phyloP scores from a whole-genome alignment of 2,888 invertebrate genomes.

The Argynnis bischoffii region DNA sequence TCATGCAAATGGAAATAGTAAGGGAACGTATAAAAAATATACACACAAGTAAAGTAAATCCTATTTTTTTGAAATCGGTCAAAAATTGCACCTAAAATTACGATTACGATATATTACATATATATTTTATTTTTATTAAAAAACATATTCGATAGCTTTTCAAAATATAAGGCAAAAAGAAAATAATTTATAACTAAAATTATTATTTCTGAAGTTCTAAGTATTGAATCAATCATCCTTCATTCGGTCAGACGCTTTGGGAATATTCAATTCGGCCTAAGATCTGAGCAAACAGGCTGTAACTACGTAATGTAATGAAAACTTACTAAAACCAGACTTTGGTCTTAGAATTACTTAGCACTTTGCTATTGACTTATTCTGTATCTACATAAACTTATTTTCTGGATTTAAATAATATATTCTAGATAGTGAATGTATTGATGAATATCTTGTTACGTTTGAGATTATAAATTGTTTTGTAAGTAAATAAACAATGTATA shows the following conservation, averaged over 20 bases:
- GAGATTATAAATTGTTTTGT: too few species aligned
- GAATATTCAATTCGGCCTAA: constrained; percentile 32
- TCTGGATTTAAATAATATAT: constrained; percentile 6
- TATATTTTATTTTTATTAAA: too few species aligned
- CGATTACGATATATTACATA: too few species aligned
- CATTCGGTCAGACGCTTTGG: neutral
- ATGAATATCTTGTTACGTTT: too few species aligned
- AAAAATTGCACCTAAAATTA: too few species aligned
- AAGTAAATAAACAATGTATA: too few species aligned
- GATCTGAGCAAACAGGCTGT: constrained; percentile 25
- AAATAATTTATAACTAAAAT: neutral
- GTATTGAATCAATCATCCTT: constrained; percentile 6
- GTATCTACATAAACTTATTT: constrained; percentile 17
- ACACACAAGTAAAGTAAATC: too few species aligned
- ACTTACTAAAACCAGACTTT: constrained; percentile 23
- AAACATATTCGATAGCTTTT: too few species aligned
- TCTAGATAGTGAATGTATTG: too few species aligned
- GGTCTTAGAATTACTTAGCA: constrained; percentile 27
- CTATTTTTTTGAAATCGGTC: too few species aligned
- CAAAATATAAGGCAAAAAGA: neutral
- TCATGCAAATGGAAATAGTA: too few species aligned
- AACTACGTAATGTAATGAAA: constrained; percentile 31
- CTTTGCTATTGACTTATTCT: constrained; percentile 26
- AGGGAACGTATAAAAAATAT: too few species aligned
- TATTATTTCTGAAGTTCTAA: constrained; percentile 7